Percentiles rank a stretch among this genome's conserved stretches.
Conservation (phyloP, 2,888 invertebrate species). For the Macropis europaea region DNA sequence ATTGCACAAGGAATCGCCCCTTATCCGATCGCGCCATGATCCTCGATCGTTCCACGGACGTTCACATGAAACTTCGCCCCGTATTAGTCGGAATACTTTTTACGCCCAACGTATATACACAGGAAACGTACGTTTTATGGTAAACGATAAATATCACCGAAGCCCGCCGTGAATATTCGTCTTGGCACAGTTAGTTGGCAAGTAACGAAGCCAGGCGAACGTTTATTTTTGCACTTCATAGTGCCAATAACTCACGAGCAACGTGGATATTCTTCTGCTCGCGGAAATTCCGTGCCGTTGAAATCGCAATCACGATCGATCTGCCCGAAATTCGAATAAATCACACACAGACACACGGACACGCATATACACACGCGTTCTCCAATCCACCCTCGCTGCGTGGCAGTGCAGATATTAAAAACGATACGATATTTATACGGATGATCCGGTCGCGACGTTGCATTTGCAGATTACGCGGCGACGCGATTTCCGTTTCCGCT, state of each 20-base stretch:
- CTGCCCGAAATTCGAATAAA: slow-evolving; percentile 4
- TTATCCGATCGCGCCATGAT: too few species aligned
- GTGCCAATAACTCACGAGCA: slow-evolving; percentile 55
- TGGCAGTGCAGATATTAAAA: too few species aligned
- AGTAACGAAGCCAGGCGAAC: slow-evolving; percentile 58
- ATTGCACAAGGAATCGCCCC: too few species aligned
- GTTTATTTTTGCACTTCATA: slow-evolving; percentile 63
- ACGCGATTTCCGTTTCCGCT: background rate
- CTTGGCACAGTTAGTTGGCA: slow-evolving; percentile 63
- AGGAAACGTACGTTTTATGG: slow-evolving; percentile 26
- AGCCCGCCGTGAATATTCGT: slow-evolving; percentile 55
- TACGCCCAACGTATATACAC: too few species aligned
- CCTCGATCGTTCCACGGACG: too few species aligned
- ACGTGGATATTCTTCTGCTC: background rate
- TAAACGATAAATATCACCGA: slow-evolving; percentile 51
- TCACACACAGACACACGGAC: too few species aligned
- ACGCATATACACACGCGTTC: too few species aligned
- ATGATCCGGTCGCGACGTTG: background rate
- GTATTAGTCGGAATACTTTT: too few species aligned
- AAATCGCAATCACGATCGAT: slow-evolving; percentile 41
- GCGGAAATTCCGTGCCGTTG: slow-evolving; percentile 21
- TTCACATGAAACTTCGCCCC: too few species aligned
- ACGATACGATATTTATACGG: slow-evolving; percentile 5
- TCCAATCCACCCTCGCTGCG: too few species aligned
- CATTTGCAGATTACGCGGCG: slow-evolving; percentile 30